Base-by-base conservation (phyloP, 2,797 vertebrate genomes). In the Epinephelus malabaricus region DNA sequence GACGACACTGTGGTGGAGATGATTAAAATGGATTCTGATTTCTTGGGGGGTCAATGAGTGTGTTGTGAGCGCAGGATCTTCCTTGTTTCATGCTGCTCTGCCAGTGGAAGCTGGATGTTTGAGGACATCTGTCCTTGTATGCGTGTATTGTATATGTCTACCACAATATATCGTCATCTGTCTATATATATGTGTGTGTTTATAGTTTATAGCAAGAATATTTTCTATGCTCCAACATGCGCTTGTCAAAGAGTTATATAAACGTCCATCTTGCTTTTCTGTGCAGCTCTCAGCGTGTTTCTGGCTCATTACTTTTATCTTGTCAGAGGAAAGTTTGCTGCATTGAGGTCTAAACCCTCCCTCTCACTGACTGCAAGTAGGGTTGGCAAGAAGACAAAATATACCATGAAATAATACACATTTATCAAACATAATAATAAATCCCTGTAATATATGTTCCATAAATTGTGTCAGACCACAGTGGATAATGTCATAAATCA, bases 21-120 rank as follows among this genome's bases (percentile, higher is more conserved):
- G 55, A 82, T 78, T 38, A 60, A 59, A 50, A 73, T 10, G 61
- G 73, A 77, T 81, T 56, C 65, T 17, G 66, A 62, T 69, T 34
- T 69, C 60, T 65, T 14, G 0, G 30, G 43, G 34, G 76, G 58
- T 87, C 65, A 59, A 14, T 1, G 80, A 58, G 76, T 80, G 65
- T 73, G 59, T 54, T 63, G 21, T 34, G 56, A 76, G 1, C 0
- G 10, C 40, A 45, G 21, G 30, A 60, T 58, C 55, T 25, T 46
- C 53, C 40, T 58, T 11, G 51, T 58, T 43, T 64, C 38, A 34
- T 14, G 43, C 60, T 17, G 53, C 15, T 25, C 68, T 45, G 23
- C 30, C 25, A 38, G 25, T 8, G 17, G 69, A 54, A 69, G 75
- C 25, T 7, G 2, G 61, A 47, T 3, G 38, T 23, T 17, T 38